A percentile compares a stretch with the other conserved stretches of the same genome.
Evolutionary conservation across 2,113 vertebrate genomes (phyloP).

Genomic region (Gasterosteus aculeatus): DNA sequence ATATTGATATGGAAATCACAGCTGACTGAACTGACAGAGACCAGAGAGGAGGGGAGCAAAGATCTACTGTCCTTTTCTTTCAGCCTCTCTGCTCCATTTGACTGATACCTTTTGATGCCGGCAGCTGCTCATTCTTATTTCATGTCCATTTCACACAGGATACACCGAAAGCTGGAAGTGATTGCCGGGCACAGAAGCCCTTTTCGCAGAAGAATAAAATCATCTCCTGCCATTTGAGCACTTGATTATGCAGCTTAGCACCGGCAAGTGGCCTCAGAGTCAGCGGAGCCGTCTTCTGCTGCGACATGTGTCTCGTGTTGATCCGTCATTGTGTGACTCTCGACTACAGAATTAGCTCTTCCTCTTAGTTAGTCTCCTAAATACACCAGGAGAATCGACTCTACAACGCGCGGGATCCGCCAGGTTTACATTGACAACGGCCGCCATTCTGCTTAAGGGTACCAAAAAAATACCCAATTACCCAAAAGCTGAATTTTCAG

Average conservation of each 20-base stretch:
- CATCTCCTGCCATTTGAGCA: slow-evolving; percentile 35
- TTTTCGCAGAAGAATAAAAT: slow-evolving; percentile 30
- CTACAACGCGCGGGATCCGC: background rate
- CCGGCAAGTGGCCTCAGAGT: slow-evolving; percentile 3
- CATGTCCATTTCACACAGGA: slow-evolving; percentile 54
- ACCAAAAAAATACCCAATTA: too few relatives aligned
- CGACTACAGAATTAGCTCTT: slow-evolving; percentile 48
- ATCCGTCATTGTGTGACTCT: slow-evolving; percentile 44
- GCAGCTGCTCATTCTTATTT: slow-evolving; percentile 66
- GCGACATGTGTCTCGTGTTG: slow-evolving; percentile 34
- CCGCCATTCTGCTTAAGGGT: too few relatives aligned
- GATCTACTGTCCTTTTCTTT: slow-evolving; percentile 59
- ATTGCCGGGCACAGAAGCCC: slow-evolving; percentile 20
- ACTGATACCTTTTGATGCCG: slow-evolving; percentile 64
- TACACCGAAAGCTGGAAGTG: slow-evolving; percentile 8
- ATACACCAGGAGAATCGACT: slow-evolving; percentile 31
- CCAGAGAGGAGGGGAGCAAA: slow-evolving; percentile 53
- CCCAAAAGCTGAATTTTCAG: too few relatives aligned
- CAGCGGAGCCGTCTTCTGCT: slow-evolving; percentile 4
- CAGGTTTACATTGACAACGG: too few relatives aligned
- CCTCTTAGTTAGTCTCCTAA: slow-evolving; percentile 7
- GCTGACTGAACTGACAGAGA: slow-evolving; percentile 77
- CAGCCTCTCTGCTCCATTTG: slow-evolving; percentile 54
- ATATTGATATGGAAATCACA: slow-evolving; percentile 88
- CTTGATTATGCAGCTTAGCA: slow-evolving; percentile 33